Base-by-base conservation (phyloP, 2,888 invertebrate species). In the Lithosia quadra region DNA sequence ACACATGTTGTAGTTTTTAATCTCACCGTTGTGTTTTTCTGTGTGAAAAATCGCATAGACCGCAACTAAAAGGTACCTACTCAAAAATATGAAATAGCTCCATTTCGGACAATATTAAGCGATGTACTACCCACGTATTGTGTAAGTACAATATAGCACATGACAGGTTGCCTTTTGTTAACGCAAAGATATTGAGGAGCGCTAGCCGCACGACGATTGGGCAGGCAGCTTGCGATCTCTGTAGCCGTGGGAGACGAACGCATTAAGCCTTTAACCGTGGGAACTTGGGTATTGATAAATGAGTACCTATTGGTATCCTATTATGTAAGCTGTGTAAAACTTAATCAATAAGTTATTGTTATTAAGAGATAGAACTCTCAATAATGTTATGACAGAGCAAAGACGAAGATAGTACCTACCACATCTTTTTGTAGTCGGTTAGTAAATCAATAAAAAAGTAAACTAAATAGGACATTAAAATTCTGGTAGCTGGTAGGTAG, bases 231-330 rank as follows among this genome's bases (percentile, higher is more conserved):
- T 65, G 72, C 61, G 63, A 68, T 76, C 0, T 18, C 18, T 18
- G 18, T 43, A 81, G 72, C 78, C 87, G 87, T 89, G 88, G 86
- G 90, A 88, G 79, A 81, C 70, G 71, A 60, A 55, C 71, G 68
- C 58, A 68, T 75, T n/a, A 82, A 83, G 79, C 84, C 83, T 82
- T 83, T 74, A 81, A 80, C 82, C 86, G 87, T 89, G 89, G 81
- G 88, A 89, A 86, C 65, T 62, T 71, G 15, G 18, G 18, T 43
- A 60, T 24, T 10, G 24, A 43, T 61, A 28, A 61, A 43, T 24
- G 18, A 24, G 5, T n/a, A n/a, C n/a, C n/a, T n/a, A n/a, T n/a
- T n/a, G n/a, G n/a, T n/a, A n/a, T n/a, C n/a, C n/a, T n/a, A n/a
- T n/a, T n/a, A n/a, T 1, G 36, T 10, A 36, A 10, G 36, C 28